Evolutionary conservation across 2,797 vertebrate species (phyloP).

Genomic region (Microctenopoma stevenorrisi): DNA sequence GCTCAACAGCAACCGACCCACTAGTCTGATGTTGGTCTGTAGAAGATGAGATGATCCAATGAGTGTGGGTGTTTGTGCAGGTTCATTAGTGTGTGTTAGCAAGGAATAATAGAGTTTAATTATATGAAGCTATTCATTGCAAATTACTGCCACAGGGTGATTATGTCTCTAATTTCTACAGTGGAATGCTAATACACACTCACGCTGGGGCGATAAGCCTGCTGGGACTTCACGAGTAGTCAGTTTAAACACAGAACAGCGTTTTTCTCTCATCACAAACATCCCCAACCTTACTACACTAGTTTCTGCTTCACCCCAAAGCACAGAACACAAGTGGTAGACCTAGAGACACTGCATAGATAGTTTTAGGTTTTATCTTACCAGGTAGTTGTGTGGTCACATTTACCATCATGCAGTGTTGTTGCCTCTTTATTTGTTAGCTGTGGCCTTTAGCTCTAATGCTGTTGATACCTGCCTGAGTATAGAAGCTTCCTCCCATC

Average conservation of each 20-base stretch:
- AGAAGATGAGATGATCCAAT: slow-evolving; percentile 20
- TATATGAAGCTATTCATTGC: slow-evolving; percentile 59
- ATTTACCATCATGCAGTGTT: background rate
- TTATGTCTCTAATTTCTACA: slow-evolving; percentile 48
- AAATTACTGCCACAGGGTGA: slow-evolving; percentile 52
- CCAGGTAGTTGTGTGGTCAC: background rate
- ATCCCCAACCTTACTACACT: slow-evolving; percentile 21
- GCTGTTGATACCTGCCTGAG: background rate
- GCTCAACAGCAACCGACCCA: slow-evolving; percentile 6
- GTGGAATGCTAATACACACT: slow-evolving; percentile 36
- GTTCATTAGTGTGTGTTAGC: slow-evolving; percentile 15
- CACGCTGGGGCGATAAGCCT: slow-evolving; percentile 26
- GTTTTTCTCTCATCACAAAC: slow-evolving; percentile 31
- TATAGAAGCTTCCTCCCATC: slow-evolving; percentile 3
- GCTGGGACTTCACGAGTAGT: slow-evolving; percentile 50
- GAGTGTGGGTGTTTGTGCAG: slow-evolving; percentile 15
- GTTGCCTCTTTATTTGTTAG: background rate
- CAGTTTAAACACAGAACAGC: slow-evolving; percentile 39
- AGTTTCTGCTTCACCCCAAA: slow-evolving; percentile 6
- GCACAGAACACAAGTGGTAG: background rate
- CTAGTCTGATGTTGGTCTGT: slow-evolving; percentile 20
- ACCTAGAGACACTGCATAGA: background rate
- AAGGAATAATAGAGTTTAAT: slow-evolving; percentile 61
- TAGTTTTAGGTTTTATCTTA: background rate
- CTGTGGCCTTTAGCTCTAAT: slow-evolving; percentile 6